Percentiles rank a stretch among this genome's conserved stretches.
Evolutionary conservation across 1,140 invertebrate species (phyloP).

Genomic region (Hydropsyche tenuis): DNA sequence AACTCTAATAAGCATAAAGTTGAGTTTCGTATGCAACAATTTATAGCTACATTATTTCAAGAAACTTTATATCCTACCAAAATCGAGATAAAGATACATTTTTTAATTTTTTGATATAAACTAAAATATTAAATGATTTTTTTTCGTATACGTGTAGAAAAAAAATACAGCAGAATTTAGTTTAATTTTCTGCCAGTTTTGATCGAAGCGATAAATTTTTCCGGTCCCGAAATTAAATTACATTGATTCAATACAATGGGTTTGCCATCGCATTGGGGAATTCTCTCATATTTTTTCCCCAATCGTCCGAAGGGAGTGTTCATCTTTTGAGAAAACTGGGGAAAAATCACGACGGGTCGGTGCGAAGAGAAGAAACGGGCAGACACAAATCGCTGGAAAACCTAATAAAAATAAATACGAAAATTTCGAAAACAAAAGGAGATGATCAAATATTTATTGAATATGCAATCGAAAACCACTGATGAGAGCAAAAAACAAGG

Average conservation of each 20-base stretch:
- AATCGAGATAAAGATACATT: no score
- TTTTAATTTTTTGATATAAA: no score
- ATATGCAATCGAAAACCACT: conserved; percentile 5
- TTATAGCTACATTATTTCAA: no score
- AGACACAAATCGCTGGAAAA: conserved; percentile 5
- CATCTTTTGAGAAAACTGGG: not conserved
- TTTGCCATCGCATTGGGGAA: not conserved
- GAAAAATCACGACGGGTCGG: not conserved
- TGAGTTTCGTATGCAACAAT: no score
- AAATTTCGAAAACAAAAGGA: not conserved
- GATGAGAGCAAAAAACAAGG: no score
- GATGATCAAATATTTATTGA: conserved; percentile 10
- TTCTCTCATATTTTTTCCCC: not conserved
- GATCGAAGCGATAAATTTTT: conserved; percentile 10
- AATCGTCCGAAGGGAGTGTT: not conserved
- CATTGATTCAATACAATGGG: conserved; percentile 16
- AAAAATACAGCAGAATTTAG: no score
- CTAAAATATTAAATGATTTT: no score
- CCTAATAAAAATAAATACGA: not conserved
- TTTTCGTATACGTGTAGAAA: no score
- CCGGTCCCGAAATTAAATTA: conserved; percentile 20
- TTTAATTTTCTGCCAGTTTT: not conserved
- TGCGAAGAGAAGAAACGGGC: not conserved
- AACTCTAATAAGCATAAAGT: no score
- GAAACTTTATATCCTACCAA: no score